Evolutionary conservation across 2,113 vertebrate genomes (phyloP), one percentile per base, ranked within the genome.

Genomic region (Alces alces): DNA sequence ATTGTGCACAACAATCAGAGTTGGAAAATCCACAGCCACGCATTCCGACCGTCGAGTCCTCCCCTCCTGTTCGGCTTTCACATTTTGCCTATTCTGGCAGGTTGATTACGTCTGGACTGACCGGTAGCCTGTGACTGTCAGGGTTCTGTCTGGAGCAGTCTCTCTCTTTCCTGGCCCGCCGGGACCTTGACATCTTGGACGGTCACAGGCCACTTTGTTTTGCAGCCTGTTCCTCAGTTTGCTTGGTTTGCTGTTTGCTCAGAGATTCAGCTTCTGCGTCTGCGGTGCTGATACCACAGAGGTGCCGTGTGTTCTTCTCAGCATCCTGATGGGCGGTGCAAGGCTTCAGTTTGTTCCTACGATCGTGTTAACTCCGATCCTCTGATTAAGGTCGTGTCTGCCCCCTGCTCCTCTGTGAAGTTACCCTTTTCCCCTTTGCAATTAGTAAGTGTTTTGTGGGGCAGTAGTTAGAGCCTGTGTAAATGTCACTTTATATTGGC

Each of bases 271-370:
- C 43, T 3, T 7, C 7, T 58, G 64, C 33, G 0, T 73, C 70
- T 92, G 79, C 16, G 78, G n/a, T 57, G 11, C 25, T 57, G n/a
- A 39, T 36, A 13, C 19, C 14, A 2, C 27, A 15, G 28, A 12
- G 21, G 30, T 1, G 12, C 3, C 2, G 7, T 0, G 0, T n/a
- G 4, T 57, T 57, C 55, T 47, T 61, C 36, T 66, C 5, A 12
- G 58, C 2, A 0, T 50, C 55, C 55, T 47, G 15, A 61, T 0
- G 7, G 43, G 57, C 4, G 64, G 43, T 39, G 3, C 17, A 0
- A 7, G 39, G 2, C 33, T 82, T 93, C 50, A 28, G 0, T 43
- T 61, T 14, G 14, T 89, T 55, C 43, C 21, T 25, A 10, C 3
- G 3, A 19, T 39, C 43, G 16, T 5, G 10, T 33, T 47, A 23